Evolutionary conservation across 2,113 vertebrate species (phyloP).

Genomic region (Caracal caracal): DNA sequence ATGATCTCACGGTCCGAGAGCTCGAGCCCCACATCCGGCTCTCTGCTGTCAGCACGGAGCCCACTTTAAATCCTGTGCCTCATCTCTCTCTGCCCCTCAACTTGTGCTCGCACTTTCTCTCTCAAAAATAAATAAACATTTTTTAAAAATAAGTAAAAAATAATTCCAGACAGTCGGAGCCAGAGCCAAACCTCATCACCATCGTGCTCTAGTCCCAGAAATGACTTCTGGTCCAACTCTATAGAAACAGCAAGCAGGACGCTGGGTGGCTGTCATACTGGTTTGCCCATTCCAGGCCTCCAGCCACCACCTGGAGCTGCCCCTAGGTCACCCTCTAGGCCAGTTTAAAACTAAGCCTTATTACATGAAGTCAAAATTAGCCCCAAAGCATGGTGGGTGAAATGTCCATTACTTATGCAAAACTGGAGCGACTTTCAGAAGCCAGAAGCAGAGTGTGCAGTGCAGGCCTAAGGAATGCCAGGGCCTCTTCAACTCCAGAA

Average conservation of each 20-base stretch:
- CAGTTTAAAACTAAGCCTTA: constrained; percentile 24
- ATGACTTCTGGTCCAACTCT: neutral
- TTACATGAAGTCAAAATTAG: neutral
- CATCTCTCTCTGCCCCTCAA: too few relatives aligned
- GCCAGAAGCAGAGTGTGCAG: neutral
- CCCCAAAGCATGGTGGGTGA: neutral
- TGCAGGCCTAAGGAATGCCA: neutral
- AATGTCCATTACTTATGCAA: neutral
- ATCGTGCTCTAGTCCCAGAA: neutral
- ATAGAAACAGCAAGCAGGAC: neutral
- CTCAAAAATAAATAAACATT: too few relatives aligned
- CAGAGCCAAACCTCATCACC: neutral
- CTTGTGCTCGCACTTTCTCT: too few relatives aligned
- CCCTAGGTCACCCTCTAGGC: neutral
- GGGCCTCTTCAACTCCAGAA: neutral
- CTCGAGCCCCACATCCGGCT: too few relatives aligned
- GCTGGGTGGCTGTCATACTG: neutral
- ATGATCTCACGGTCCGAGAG: too few relatives aligned
- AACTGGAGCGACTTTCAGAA: neutral
- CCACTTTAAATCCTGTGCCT: too few relatives aligned
- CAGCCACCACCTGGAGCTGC: neutral
- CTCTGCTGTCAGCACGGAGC: too few relatives aligned
- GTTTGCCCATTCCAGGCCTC: neutral
- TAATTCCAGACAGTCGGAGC: neutral
- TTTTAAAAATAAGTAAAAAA: too few relatives aligned